A percentile compares a stretch with the other conserved stretches of the same genome.
Conservation (phyloP, 2,797 vertebrate genomes). For the Morelia viridis region DNA sequence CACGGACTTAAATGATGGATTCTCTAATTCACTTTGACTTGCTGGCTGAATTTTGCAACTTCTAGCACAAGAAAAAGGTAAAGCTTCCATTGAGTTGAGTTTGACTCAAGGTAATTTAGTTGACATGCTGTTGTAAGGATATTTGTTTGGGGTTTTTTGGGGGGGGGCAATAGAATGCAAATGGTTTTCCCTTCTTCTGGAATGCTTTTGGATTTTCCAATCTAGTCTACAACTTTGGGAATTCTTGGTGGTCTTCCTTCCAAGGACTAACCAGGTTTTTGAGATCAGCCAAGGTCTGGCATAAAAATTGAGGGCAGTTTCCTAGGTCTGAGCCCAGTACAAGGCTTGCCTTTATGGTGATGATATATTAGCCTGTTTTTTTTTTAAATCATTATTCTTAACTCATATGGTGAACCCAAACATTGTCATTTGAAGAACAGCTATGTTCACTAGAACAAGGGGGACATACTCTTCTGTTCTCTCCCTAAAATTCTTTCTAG, state of each 20-base stretch:
- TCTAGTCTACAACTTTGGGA: neutral
- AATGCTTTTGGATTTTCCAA: neutral
- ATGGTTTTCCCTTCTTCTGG: neutral
- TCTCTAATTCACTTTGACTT: neutral
- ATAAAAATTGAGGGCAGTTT: neutral
- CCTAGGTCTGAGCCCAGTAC: neutral
- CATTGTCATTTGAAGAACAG: neutral
- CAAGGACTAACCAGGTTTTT: neutral
- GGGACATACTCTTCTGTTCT: neutral
- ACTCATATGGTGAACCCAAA: neutral
- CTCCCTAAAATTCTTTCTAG: neutral
- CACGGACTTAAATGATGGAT: neutral
- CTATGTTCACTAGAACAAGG: neutral
- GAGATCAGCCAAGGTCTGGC: neutral
- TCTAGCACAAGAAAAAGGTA: neutral
- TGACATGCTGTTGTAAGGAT: no score
- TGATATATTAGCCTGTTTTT: neutral
- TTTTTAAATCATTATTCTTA: neutral
- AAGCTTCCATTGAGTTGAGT: neutral
- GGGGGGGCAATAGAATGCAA: neutral
- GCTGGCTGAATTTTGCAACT: neutral
- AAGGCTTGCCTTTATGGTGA: neutral
- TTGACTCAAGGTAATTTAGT: no score
- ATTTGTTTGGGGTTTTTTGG: neutral
- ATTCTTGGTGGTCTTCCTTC: no score